These are phyloP conservation scores for Rhaphigaster nebulosa DNA, from an alignment of 2,888 invertebrate genomes.

Conservation along the genomic window DNA sequence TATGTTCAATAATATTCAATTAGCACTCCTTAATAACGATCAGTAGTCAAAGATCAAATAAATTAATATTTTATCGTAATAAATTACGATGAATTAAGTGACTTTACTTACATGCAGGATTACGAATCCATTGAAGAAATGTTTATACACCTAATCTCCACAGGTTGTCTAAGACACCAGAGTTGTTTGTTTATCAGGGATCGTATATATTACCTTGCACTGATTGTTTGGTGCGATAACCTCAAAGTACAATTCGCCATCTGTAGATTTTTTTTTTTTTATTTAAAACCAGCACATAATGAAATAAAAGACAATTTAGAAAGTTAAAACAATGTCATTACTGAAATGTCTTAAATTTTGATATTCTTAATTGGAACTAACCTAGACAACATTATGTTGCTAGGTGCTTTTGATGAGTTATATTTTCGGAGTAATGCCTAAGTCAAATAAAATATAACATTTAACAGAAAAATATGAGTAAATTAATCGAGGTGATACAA, in stretches of 20 bases:
- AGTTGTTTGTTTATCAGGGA: not conserved
- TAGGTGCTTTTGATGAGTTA: not conserved
- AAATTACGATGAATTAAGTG: not conserved
- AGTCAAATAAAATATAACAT: not conserved
- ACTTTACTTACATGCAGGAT: not conserved
- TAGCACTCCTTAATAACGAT: not conserved
- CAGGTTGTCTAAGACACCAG: not conserved
- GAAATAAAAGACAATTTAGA: not conserved
- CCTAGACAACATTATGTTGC: not conserved
- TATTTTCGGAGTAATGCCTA: not conserved
- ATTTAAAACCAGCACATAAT: not conserved
- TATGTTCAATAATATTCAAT: not conserved
- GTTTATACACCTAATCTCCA: not conserved
- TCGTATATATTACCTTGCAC: not conserved
- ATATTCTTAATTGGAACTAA: not conserved
- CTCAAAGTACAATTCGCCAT: not conserved
- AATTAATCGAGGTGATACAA: not conserved
- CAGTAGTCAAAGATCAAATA: not conserved
- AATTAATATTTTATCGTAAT: not conserved
- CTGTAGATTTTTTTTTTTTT: not conserved
- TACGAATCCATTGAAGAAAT: not conserved
- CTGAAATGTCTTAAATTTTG: slow-evolving; percentile 4
- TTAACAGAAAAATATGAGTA: not conserved
- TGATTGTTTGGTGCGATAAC: not conserved
- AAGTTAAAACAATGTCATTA: not conserved